Conservation (phyloP, 92 coral and sea anemone genomes). For the Meandrina meandrites region DNA sequence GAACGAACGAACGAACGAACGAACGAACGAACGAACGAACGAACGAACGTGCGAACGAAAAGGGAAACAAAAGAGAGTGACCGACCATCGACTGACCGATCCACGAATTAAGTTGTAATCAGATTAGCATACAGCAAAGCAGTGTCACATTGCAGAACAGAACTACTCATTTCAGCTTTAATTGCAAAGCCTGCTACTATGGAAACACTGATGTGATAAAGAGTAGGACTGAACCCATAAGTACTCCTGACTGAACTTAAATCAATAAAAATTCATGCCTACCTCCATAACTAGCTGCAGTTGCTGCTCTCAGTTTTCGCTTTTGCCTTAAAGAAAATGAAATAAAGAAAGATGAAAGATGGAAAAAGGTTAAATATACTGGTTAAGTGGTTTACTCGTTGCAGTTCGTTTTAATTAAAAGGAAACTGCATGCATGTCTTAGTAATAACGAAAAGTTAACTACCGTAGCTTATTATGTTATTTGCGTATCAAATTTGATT, state of each 20-base stretch:
- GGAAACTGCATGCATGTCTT: not conserved
- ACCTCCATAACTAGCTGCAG: slow-evolving; percentile 79
- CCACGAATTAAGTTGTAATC: no score
- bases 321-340: slow-evolving; percentile 61
- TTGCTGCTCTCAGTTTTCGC: slow-evolving; percentile 80
- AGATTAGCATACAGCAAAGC: no score
- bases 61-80: not conserved
- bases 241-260: not conserved
- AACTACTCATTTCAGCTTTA: not conserved
- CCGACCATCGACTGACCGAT: no score
- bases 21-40: not conserved
- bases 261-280: not conserved
- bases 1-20: not conserved
- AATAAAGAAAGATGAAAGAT: not conserved
- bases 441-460: no score
- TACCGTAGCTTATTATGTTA: no score
- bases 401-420: not conserved
- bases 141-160: not conserved
- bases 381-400: not conserved
- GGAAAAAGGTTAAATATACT: not conserved
- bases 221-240: not conserved
- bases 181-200: no score
- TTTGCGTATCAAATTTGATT: no score
- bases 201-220: no score
- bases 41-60: not conserved